Conservation (phyloP, 1,140 invertebrate genomes). For the Oedothorax gibbosus region DNA sequence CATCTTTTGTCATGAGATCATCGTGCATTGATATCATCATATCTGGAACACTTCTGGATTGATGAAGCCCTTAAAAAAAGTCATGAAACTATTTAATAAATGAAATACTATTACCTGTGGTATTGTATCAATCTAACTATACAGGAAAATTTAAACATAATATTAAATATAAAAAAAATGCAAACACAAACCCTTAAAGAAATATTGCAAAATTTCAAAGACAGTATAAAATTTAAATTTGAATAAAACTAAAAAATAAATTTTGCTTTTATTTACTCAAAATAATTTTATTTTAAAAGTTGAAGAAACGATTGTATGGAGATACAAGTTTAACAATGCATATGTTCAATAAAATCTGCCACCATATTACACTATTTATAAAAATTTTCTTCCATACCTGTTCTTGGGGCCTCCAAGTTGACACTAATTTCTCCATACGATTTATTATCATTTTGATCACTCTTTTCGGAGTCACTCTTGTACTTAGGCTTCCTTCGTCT, state of each 20-base stretch:
- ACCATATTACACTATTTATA: too few species aligned
- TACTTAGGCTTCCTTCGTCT: constrained; percentile 27
- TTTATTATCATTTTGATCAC: constrained; percentile 39
- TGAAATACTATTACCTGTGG: too few species aligned
- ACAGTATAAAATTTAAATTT: too few species aligned
- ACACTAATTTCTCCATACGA: constrained; percentile 46
- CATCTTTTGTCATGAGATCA: constrained; percentile 38
- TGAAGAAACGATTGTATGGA: background rate
- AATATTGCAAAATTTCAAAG: too few species aligned
- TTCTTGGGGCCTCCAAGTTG: constrained; percentile 41
- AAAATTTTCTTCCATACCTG: background rate
- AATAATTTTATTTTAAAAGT: background rate
- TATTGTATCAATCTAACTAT: too few species aligned
- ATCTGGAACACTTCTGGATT: constrained; percentile 56
- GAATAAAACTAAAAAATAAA: too few species aligned
- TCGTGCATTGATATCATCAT: constrained; percentile 59
- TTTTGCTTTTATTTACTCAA: too few species aligned
- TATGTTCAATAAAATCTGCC: background rate
- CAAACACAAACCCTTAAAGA: too few species aligned
- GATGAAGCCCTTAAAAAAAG: constrained; percentile 23
- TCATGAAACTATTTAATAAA: too few species aligned
- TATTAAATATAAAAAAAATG: too few species aligned
- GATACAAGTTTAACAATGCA: background rate
- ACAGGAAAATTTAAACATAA: too few species aligned
- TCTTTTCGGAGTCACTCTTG: constrained; percentile 38